Conservation (phyloP, 1,140 invertebrate species). For the Portunus trituberculatus region DNA sequence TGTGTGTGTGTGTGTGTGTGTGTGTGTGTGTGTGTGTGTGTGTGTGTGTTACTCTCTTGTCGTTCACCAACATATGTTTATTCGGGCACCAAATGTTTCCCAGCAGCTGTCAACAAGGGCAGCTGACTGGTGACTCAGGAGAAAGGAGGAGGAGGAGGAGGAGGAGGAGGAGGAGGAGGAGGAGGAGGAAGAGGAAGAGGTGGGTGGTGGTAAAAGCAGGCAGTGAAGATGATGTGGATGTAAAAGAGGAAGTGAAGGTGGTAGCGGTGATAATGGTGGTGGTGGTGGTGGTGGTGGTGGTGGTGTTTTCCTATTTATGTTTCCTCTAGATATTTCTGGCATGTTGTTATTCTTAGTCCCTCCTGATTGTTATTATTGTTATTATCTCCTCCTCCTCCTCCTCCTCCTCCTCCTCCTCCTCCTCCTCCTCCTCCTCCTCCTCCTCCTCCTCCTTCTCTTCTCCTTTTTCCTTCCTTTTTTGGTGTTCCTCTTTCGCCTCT, state of each 20-base stretch:
- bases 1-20: too few relatives aligned
- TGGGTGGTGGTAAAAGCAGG: too few relatives aligned
- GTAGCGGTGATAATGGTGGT: neutral
- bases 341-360: neutral
- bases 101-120: neutral
- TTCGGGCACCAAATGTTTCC: slow-evolving; percentile 1
- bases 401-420: neutral
- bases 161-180: too few relatives aligned
- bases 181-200: too few relatives aligned
- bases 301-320: neutral
- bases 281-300: neutral
- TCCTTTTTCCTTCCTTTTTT: neutral
- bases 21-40: too few relatives aligned
- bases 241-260: too few relatives aligned
- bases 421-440: neutral
- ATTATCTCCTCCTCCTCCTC: neutral
- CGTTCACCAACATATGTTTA: neutral
- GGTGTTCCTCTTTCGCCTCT: neutral
- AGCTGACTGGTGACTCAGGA: neutral
- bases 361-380: neutral
- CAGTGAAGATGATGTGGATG: too few relatives aligned
- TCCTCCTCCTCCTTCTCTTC: slow-evolving; percentile 1
- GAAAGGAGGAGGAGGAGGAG: too few relatives aligned
- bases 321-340: neutral
- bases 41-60: too few relatives aligned